Evolutionary conservation across 1,140 invertebrate genomes (phyloP).

Genomic region (Prorops nasuta): DNA sequence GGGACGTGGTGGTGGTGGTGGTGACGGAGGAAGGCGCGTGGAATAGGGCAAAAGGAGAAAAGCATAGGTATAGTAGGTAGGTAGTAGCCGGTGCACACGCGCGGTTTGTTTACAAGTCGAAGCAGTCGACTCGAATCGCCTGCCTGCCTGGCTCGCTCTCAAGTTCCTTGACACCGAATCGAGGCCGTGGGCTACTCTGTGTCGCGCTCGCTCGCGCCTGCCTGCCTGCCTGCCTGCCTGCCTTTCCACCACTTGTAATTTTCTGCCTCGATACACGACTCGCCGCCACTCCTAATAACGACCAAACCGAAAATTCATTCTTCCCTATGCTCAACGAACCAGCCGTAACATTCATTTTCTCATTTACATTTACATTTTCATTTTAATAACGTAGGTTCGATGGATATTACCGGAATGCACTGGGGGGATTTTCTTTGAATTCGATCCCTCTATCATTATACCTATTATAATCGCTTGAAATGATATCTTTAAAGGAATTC

Average conservation of each 20-base stretch:
- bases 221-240: not conserved
- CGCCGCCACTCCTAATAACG: not conserved
- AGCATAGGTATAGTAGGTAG: too few species aligned
- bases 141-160: not conserved
- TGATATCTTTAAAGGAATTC: too few species aligned
- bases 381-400: too few species aligned
- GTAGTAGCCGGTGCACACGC: slow-evolving; percentile 17
- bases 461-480: too few species aligned
- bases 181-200: slow-evolving; percentile 4
- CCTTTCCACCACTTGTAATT: not conserved
- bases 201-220: slow-evolving; percentile 1
- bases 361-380: too few species aligned
- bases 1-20: not conserved
- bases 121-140: not conserved
- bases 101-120: slow-evolving; percentile 31
- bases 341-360: too few species aligned
- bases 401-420: too few species aligned
- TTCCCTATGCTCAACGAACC: not conserved
- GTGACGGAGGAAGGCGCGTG: not conserved
- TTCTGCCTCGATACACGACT: not conserved
- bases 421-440: too few species aligned
- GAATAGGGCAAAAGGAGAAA: too few species aligned
- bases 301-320: not conserved
- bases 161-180: slow-evolving; percentile 32
- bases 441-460: too few species aligned